Evolutionary conservation across 2,888 invertebrate species (phyloP).

Genomic region (Ichneumoninae sp.): DNA sequence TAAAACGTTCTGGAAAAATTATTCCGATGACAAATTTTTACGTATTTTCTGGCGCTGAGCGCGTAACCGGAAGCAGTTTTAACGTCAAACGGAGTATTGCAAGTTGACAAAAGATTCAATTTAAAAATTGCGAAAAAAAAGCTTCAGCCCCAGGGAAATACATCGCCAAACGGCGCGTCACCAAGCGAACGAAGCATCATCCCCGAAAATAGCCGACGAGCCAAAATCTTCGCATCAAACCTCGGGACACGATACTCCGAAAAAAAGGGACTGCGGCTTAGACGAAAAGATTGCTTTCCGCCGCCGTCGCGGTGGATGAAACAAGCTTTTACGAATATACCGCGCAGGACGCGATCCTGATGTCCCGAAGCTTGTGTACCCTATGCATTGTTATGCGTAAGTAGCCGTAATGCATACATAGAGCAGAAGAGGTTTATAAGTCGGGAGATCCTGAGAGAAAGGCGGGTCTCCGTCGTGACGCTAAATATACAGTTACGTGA

Average conservation of each 20-base stretch:
- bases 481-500: constrained; percentile 31
- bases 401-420: constrained; percentile 24
- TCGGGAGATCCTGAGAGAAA: neutral
- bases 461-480: constrained; percentile 2
- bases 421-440: constrained; percentile 21
- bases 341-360: neutral
- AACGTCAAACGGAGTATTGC: neutral
- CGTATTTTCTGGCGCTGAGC: neutral
- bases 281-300: neutral
- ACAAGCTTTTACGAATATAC: neutral
- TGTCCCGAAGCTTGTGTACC: neutral
- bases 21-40: neutral
- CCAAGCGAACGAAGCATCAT: neutral
- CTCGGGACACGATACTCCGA: neutral
- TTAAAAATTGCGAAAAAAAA: neutral
- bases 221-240: neutral
- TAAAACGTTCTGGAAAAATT: neutral
- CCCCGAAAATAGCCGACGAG: too few relatives aligned
- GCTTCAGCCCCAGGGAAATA: neutral
- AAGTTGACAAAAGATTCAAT: neutral
- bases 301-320: neutral
- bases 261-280: neutral
- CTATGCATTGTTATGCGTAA: constrained; percentile 19
- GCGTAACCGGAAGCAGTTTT: neutral
- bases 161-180: neutral